Percentiles rank a stretch among this genome's conserved stretches.
Evolutionary conservation across 2,888 invertebrate species (phyloP).

Genomic region (Ichneumon xanthorius): DNA sequence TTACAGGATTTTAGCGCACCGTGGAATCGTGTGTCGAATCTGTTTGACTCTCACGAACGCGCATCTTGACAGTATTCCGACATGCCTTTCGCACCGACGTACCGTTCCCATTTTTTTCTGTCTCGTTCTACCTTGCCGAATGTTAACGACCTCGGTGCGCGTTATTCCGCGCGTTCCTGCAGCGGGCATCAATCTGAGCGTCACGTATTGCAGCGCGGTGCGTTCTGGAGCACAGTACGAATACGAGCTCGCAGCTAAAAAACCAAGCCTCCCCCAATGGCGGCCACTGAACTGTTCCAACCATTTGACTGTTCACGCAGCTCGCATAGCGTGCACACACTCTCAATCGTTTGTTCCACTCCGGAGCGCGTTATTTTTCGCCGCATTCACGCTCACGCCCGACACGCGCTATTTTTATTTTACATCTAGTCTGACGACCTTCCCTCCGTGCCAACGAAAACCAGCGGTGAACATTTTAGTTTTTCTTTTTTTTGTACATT

Average conservation of each 20-base stretch:
- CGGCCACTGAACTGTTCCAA: conserved; percentile 38
- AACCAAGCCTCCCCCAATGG: conserved; percentile 30
- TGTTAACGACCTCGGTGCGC: conserved; percentile 25
- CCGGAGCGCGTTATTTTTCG: conserved; percentile 53
- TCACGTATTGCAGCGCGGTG: conserved; percentile 11
- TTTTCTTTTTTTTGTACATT: conserved; percentile 41
- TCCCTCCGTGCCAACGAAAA: conserved; percentile 58
- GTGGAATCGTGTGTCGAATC: background rate
- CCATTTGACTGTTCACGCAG: conserved; percentile 10
- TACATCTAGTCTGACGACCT: conserved; percentile 59
- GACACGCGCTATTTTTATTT: conserved; percentile 64
- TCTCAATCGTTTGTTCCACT: conserved; percentile 57
- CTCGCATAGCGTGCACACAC: conserved; percentile 10
- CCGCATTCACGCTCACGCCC: conserved; percentile 32
- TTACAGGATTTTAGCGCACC: too few species aligned
- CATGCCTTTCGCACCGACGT: background rate
- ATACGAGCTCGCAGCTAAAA: conserved; percentile 8
- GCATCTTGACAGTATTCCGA: background rate
- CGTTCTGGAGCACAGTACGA: conserved; percentile 24
- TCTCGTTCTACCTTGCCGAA: conserved; percentile 22
- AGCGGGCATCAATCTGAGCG: conserved; percentile 42
- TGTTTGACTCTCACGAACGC: background rate
- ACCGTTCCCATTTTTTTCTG: conserved; percentile 3
- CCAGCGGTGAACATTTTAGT: conserved; percentile 30
- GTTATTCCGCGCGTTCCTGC: conserved; percentile 28